Conservation (phyloP, 2,888 invertebrate genomes). For the Trissoscelio sp. region DNA sequence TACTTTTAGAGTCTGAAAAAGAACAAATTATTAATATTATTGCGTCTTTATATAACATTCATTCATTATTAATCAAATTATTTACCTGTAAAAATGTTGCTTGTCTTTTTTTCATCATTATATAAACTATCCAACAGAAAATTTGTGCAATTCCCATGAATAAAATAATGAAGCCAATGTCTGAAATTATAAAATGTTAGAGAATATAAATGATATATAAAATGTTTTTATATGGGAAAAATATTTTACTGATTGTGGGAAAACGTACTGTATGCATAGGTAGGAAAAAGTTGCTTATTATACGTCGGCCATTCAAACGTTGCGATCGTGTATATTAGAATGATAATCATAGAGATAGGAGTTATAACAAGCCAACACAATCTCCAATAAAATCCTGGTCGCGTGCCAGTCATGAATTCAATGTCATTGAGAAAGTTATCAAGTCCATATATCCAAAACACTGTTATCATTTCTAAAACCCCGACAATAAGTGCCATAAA, state of each 20-base stretch:
- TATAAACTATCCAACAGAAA: conserved; percentile 83
- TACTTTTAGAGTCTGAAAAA: conserved; percentile 75
- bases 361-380: conserved; percentile 91
- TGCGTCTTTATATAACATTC: too few relatives aligned
- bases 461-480: conserved; percentile 87
- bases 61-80: background rate
- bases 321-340: conserved; percentile 89
- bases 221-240: background rate
- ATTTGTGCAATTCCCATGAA: conserved; percentile 84
- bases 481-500: conserved; percentile 89
- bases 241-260: background rate
- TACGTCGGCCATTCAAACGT: conserved; percentile 76
- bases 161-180: conserved; percentile 85
- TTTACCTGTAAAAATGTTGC: conserved; percentile 76
- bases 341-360: conserved; percentile 88
- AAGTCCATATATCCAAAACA: conserved; percentile 91
- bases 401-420: conserved; percentile 91
- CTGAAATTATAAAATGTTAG: conserved; percentile 76
- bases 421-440: conserved; percentile 89
- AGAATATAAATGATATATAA: background rate
- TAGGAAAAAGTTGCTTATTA: conserved; percentile 82
- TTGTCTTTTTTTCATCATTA: conserved; percentile 71
- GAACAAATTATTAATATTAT: too few relatives aligned
- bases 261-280: conserved; percentile 86
- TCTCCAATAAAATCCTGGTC: conserved; percentile 90